Percentiles rank a stretch among this genome's conserved stretches.
Evolutionary conservation across 1,140 invertebrate genomes (phyloP).

Genomic region (Lepidostoma basale): DNA sequence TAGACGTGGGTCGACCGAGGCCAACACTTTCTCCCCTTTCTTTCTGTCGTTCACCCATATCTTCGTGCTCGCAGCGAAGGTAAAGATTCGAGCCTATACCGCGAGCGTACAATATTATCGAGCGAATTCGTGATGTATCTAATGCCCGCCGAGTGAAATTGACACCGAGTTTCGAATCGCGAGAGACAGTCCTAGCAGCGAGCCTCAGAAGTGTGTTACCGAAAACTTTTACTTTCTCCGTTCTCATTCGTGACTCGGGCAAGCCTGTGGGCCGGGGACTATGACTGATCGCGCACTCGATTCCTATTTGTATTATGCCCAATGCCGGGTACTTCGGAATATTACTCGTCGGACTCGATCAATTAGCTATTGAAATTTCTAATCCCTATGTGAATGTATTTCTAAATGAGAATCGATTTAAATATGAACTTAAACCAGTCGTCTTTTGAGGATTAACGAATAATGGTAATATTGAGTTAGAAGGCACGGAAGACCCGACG

Average conservation of each 20-base stretch:
- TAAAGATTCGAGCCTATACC: neutral
- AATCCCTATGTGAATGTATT: too few species aligned
- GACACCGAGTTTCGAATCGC: constrained; percentile 26
- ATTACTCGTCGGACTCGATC: too few species aligned
- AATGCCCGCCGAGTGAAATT: constrained; percentile 27
- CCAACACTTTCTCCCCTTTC: constrained; percentile 37
- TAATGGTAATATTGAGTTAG: too few species aligned
- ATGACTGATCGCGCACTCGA: neutral
- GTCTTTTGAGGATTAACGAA: too few species aligned
- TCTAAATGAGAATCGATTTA: too few species aligned
- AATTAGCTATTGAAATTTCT: too few species aligned
- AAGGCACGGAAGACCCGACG: too few species aligned
- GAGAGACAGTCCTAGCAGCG: constrained; percentile 28
- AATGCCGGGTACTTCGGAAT: too few species aligned
- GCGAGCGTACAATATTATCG: neutral
- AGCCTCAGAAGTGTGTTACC: constrained; percentile 34
- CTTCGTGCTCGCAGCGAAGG: neutral
- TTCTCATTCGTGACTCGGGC: constrained; percentile 34
- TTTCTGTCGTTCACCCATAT: constrained; percentile 4
- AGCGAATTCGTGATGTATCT: constrained; percentile 26
- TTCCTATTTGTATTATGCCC: neutral
- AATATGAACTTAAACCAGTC: too few species aligned
- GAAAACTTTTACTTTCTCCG: constrained; percentile 44
- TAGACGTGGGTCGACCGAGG: constrained; percentile 25
- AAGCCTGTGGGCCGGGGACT: constrained; percentile 1